Conservation (phyloP, 2,888 invertebrate genomes). For the Drosophila mulleri region DNA sequence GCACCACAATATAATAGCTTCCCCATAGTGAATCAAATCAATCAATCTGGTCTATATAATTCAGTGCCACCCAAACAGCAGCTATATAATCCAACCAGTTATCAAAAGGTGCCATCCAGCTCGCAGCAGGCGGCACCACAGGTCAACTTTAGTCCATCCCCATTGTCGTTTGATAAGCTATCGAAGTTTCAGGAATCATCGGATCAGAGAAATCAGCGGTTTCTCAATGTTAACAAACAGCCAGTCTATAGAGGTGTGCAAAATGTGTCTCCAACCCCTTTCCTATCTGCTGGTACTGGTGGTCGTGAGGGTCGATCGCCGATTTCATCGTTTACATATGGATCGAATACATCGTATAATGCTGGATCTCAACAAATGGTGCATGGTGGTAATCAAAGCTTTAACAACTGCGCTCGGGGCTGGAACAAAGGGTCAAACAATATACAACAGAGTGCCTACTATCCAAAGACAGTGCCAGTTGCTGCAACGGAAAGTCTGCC, state of each 20-base stretch:
- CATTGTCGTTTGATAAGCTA: constrained; percentile 82
- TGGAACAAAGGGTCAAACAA: constrained; percentile 86
- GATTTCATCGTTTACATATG: constrained; percentile 24
- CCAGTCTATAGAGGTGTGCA: constrained; percentile 48
- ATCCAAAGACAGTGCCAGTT: constrained; percentile 10
- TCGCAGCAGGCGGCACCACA: constrained; percentile 53
- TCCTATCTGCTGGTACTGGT: constrained; percentile 24
- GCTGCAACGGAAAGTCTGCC: constrained; percentile 55
- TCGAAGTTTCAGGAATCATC: constrained; percentile 79
- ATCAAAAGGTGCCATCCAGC: constrained; percentile 62
- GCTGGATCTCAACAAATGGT: constrained; percentile 23
- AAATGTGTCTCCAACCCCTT: constrained; percentile 79
- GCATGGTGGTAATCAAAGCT: constrained; percentile 86
- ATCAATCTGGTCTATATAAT: constrained; percentile 13
- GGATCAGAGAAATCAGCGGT: constrained; percentile 16
- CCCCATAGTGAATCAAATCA: constrained; percentile 27
- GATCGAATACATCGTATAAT: constrained; percentile 1
- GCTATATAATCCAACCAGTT: constrained; percentile 60
- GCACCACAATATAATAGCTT: constrained; percentile 20
- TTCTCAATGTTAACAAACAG: constrained; percentile 29
- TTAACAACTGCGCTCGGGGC: constrained; percentile 93
- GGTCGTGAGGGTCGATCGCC: constrained; percentile 23
- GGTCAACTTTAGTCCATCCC: constrained; percentile 82
- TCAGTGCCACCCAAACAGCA: constrained; percentile 61
- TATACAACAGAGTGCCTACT: constrained; percentile 8